Conservation (phyloP, 2,888 invertebrate species). For the Mechanitis mazaeus region DNA sequence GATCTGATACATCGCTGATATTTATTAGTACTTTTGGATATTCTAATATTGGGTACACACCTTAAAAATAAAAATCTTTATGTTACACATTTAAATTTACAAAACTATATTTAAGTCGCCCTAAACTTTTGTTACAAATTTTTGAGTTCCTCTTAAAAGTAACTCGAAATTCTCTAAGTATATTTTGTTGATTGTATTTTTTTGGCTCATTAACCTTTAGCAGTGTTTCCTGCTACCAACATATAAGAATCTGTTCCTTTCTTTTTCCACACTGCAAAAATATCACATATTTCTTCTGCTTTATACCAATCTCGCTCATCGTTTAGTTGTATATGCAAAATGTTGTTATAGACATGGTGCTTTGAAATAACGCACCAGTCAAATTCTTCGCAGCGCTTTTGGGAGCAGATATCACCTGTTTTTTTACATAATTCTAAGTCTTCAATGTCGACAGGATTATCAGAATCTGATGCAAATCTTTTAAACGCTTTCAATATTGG, state of each 20-base stretch:
- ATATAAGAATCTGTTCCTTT: constrained; percentile 74
- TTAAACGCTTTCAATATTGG: constrained; percentile 86
- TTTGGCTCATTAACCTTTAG: constrained; percentile 27
- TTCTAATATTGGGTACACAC: constrained; percentile 51
- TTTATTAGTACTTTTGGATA: constrained; percentile 77
- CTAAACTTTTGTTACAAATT: too few species aligned
- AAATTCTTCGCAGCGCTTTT: constrained; percentile 28
- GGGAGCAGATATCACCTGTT: constrained; percentile 16
- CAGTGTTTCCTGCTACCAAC: constrained; percentile 77
- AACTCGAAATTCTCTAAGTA: not conserved
- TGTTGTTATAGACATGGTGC: constrained; percentile 61
- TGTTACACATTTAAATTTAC: too few species aligned
- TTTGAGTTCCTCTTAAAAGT: not conserved
- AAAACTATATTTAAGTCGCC: too few species aligned
- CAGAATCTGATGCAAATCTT: constrained; percentile 78
- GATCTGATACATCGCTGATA: constrained; percentile 74
- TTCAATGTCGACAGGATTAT: constrained; percentile 53
- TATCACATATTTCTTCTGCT: constrained; percentile 62
- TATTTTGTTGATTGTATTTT: not conserved
- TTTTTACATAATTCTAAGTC: constrained; percentile 47
- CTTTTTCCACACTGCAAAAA: constrained; percentile 69
- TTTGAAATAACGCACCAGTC: constrained; percentile 52
- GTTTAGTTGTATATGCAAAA: constrained; percentile 50
- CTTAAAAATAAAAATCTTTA: constrained; percentile 38
- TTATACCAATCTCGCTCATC: constrained; percentile 71